Evolutionary conservation across 2,113 vertebrate genomes (phyloP).

Genomic region (Gasterosteus nipponicus): DNA sequence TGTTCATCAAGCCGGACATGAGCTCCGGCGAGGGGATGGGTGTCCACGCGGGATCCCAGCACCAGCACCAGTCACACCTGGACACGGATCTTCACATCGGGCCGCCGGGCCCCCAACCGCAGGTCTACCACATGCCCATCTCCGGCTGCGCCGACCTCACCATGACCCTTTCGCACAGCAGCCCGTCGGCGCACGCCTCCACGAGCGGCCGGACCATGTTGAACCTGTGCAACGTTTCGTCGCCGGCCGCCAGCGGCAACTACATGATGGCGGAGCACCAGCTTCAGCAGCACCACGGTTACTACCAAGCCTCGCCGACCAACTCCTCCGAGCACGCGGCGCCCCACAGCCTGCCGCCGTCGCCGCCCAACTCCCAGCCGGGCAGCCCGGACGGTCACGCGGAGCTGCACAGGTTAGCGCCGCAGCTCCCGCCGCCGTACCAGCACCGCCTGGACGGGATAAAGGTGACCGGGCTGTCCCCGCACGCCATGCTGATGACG

Average conservation of each 20-base stretch:
- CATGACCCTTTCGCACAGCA: conserved; percentile 79
- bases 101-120: conserved; percentile 75
- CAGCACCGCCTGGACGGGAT: conserved; percentile 81
- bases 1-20: conserved; percentile 90
- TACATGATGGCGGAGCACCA: conserved; percentile 79
- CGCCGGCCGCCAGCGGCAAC: conserved; percentile 68
- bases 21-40: conserved; percentile 45
- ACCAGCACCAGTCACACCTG: conserved; percentile 38
- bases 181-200: conserved; percentile 62
- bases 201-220: conserved; percentile 81
- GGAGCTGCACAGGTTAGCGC: conserved; percentile 72
- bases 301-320: conserved; percentile 81
- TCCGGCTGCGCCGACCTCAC: conserved; percentile 70
- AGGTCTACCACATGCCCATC: conserved; percentile 88
- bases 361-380: conserved; percentile 92
- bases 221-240: conserved; percentile 77
- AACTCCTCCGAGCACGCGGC: conserved; percentile 68
- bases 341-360: conserved; percentile 88
- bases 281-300: conserved; percentile 73
- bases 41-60: neutral
- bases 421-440: conserved; percentile 82
- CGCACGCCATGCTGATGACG: conserved; percentile 78
- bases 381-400: conserved; percentile 88
- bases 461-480: conserved; percentile 78
- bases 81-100: conserved; percentile 80